phyloP scores from a whole-genome alignment of 2,113 vertebrate genomes.

The Tychaedon coryphoeus region DNA sequence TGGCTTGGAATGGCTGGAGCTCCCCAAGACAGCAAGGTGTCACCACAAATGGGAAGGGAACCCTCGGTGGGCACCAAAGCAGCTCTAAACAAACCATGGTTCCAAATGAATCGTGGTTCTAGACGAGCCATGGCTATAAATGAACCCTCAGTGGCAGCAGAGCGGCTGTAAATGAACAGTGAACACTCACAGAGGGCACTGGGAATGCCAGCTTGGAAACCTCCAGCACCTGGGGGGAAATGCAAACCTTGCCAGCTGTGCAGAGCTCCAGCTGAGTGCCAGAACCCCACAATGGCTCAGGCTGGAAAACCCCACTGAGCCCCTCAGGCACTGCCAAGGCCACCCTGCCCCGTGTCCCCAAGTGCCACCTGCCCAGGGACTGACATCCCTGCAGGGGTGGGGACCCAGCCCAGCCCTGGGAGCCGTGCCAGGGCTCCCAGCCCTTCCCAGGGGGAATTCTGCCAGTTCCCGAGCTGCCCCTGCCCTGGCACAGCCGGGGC shows the following conservation, averaged over 20 bases:
- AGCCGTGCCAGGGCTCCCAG: neutral
- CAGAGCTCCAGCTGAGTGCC: neutral
- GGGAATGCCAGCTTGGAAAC: neutral
- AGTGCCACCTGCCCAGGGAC: neutral
- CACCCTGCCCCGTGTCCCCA: neutral
- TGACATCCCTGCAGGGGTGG: rapidly evolving
- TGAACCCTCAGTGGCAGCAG: neutral
- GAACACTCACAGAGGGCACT: no score
- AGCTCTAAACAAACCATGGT: no score
- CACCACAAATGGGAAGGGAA: neutral
- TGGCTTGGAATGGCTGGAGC: neutral
- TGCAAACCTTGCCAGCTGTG: rapidly evolving
- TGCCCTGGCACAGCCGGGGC: neutral
- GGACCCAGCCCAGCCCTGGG: no score
- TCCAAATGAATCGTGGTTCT: no score
- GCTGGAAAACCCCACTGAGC: neutral
- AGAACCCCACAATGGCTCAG: neutral
- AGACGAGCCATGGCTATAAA: no score
- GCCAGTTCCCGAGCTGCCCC: rapidly evolving
- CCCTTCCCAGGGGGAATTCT: no score
- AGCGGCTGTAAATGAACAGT: rapidly evolving
- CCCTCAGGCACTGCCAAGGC: neutral
- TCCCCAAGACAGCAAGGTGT: no score
- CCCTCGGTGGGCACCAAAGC: no score
- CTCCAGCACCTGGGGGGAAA: rapidly evolving